Evolutionary conservation across 2,797 vertebrate species (phyloP).

Genomic region (Gobio occitaniae): DNA sequence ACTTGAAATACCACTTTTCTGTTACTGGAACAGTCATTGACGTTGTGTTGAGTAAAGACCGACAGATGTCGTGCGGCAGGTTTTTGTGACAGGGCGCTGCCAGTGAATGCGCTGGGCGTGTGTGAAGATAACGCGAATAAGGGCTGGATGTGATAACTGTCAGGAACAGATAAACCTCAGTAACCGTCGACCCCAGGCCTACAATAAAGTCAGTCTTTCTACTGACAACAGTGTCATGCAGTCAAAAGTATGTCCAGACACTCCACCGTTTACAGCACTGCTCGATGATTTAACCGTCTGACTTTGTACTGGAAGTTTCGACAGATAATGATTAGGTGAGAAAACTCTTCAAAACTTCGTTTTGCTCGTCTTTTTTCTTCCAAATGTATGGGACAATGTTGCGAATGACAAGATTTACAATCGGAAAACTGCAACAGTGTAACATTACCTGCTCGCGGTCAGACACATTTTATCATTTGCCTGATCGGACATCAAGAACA

Average conservation of each 20-base stretch:
- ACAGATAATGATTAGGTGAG: constrained; percentile 11
- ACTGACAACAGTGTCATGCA: constrained; percentile 11
- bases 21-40: not conserved
- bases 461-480: constrained; percentile 57
- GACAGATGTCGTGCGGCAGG: constrained; percentile 59
- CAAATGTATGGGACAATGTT: constrained; percentile 70
- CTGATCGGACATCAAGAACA: constrained; percentile 49
- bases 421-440: constrained; percentile 60
- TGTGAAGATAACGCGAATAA: constrained; percentile 69
- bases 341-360: not conserved
- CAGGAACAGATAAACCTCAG: constrained; percentile 73
- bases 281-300: not conserved
- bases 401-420: constrained; percentile 60
- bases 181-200: constrained; percentile 69
- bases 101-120: constrained; percentile 56
- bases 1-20: not conserved
- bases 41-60: not conserved
- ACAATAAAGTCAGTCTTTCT: not conserved
- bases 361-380: not conserved
- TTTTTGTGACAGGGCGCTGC: constrained; percentile 75
- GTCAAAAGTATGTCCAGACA: not conserved
- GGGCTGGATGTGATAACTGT: constrained; percentile 63
- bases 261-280: not conserved
- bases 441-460: constrained; percentile 52
- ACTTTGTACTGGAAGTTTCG: not conserved